A percentile compares a stretch with the other conserved stretches of the same genome.
phyloP scores from a whole-genome alignment of 2,797 vertebrate species.

The Geotrypetes seraphini region DNA sequence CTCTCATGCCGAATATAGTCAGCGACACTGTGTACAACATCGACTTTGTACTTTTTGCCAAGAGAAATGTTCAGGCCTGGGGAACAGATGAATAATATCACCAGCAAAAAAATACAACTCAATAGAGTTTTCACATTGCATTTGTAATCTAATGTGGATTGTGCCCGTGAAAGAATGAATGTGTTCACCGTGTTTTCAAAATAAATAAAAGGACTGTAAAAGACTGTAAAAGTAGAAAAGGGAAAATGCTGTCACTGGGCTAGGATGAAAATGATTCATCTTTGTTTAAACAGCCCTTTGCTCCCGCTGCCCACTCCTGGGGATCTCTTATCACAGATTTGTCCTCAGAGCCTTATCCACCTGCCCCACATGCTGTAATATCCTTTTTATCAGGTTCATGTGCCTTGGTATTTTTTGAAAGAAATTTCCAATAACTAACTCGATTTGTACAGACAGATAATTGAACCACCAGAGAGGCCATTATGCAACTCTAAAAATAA shows the following conservation, averaged over 20 bases:
- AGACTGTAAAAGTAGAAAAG: conserved; percentile 27
- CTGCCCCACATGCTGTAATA: conserved; percentile 46
- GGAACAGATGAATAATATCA: background rate
- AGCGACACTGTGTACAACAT: conserved; percentile 18
- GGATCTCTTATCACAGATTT: conserved; percentile 51
- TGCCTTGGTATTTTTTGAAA: conserved; percentile 82
- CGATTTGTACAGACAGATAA: conserved; percentile 82
- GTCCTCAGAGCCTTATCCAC: conserved; percentile 46
- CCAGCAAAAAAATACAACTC: no score
- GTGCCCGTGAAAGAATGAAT: background rate
- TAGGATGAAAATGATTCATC: conserved; percentile 42
- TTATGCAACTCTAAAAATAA: conserved; percentile 68
- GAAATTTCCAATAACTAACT: conserved; percentile 82
- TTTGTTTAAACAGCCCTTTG: conserved; percentile 55
- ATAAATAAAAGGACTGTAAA: conserved; percentile 18
- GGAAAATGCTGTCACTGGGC: conserved; percentile 44
- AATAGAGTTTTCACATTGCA: no score
- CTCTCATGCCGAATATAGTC: conserved; percentile 22
- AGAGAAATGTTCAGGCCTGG: no score
- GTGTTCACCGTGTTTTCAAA: conserved; percentile 18
- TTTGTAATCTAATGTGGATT: background rate
- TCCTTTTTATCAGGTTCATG: conserved; percentile 70
- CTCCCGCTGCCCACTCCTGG: conserved; percentile 30
- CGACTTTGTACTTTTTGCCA: conserved; percentile 1
- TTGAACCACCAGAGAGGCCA: conserved; percentile 63